These are phyloP conservation scores for Tursiops truncatus DNA, from an alignment of 2,113 vertebrate species.

Conservation along the genomic window DNA sequence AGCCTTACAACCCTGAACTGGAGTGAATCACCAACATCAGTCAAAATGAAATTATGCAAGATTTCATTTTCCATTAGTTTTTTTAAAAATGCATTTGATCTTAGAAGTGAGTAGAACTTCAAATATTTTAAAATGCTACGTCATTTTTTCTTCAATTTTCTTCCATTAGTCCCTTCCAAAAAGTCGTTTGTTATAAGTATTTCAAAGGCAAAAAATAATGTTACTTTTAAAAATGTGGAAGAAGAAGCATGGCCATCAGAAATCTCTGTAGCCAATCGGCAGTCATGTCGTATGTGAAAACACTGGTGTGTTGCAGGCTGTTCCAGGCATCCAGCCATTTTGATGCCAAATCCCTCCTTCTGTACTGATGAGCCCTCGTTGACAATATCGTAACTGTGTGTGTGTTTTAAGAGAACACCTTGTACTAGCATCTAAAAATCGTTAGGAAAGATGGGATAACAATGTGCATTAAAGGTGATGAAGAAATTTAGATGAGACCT, in stretches of 20 bases:
- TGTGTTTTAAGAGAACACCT: background rate
- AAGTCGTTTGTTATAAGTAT: background rate
- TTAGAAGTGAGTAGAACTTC: background rate
- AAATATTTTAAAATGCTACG: background rate
- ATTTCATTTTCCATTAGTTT: background rate
- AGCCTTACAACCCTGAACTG: rapidly evolving
- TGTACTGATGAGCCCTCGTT: background rate
- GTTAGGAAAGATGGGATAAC: background rate
- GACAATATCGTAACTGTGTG: background rate
- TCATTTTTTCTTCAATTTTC: background rate
- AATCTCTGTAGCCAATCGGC: background rate
- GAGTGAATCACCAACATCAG: too few relatives aligned
- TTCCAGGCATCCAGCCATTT: background rate
- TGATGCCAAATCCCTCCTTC: background rate
- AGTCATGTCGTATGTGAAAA: rapidly evolving
- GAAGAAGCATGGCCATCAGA: background rate
- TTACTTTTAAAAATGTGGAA: background rate
- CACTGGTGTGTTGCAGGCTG: too few relatives aligned
- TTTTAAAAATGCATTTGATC: background rate
- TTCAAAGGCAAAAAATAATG: background rate
- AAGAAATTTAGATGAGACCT: background rate
- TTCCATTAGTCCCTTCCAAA: background rate
- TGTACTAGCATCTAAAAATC: background rate
- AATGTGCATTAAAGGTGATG: constrained; percentile 6
- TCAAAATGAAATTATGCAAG: background rate